A percentile compares a stretch with the other conserved stretches of the same genome.
These are phyloP conservation scores for Dreissena rostriformis DNA, from an alignment of 1,140 invertebrate species.

Conservation along the genomic window DNA sequence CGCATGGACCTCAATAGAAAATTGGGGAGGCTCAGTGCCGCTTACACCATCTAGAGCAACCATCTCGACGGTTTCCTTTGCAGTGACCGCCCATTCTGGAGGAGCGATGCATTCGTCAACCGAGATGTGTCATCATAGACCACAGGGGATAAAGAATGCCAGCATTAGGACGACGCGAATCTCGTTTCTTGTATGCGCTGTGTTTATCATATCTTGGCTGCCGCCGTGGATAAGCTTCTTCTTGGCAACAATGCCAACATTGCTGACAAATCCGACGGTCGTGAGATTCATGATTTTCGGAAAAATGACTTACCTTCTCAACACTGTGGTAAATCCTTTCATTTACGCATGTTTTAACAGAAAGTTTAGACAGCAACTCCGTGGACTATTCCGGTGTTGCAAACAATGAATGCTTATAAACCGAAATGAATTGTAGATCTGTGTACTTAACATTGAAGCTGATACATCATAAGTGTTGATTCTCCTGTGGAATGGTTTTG, in stretches of 20 bases:
- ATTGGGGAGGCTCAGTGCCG: not conserved
- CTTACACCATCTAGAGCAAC: not conserved
- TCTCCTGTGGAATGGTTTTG: no score
- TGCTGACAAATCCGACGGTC: not conserved
- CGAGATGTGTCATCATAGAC: not conserved
- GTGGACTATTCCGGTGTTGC: not conserved
- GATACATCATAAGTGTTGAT: no score
- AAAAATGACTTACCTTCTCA: constrained; percentile 30
- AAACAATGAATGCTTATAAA: no score
- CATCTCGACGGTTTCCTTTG: not conserved
- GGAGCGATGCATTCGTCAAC: not conserved
- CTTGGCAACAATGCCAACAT: not conserved
- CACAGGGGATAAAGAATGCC: not conserved
- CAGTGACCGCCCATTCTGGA: not conserved
- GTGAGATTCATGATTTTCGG: not conserved
- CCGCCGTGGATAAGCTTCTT: constrained; percentile 22
- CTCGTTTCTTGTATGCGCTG: constrained; percentile 7
- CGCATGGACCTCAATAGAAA: not conserved
- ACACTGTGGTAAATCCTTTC: constrained; percentile 21
- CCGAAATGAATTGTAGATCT: no score
- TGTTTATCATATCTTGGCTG: constrained; percentile 27
- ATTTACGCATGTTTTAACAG: constrained; percentile 12
- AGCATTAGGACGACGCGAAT: constrained; percentile 24
- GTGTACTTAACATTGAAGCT: no score
- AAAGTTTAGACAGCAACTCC: constrained; percentile 3